phyloP scores from a whole-genome alignment of 2,113 vertebrate species.

The Otocyon megalotis region DNA sequence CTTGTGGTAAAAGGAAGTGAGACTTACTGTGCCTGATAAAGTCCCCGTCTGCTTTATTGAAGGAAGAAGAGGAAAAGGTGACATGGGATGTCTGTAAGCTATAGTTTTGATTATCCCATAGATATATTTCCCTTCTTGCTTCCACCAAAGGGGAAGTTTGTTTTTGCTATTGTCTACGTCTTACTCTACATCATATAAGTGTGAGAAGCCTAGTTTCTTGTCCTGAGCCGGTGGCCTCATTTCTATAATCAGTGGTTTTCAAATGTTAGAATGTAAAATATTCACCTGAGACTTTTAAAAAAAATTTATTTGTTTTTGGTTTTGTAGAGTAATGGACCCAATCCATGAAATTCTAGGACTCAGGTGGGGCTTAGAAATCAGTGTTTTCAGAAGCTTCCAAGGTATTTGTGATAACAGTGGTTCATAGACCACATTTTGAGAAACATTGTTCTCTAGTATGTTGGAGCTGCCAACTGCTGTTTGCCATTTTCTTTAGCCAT shows the following conservation, averaged over 20 bases:
- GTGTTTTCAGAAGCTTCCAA: neutral
- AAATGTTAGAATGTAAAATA: constrained; percentile 19
- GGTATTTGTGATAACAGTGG: neutral
- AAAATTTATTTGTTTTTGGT: neutral
- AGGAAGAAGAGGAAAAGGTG: neutral
- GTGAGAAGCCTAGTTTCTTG: neutral
- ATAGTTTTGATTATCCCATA: neutral
- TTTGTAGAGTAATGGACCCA: neutral
- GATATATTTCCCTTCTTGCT: neutral
- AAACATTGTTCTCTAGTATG: neutral
- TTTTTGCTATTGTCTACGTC: neutral
- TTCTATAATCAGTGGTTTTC: constrained; percentile 1
- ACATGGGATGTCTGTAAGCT: neutral
- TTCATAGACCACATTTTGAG: neutral
- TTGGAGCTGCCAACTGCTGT: neutral
- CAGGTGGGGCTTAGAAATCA: neutral
- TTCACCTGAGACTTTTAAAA: neutral
- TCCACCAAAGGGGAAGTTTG: neutral
- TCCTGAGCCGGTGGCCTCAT: neutral
- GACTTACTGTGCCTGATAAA: neutral
- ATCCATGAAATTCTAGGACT: neutral
- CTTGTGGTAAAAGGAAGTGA: neutral
- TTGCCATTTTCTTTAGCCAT: constrained; percentile 46
- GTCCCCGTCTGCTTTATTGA: neutral
- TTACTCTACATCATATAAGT: neutral